Evolutionary conservation across 2,113 vertebrate genomes (phyloP), one percentile per base, ranked within the genome.

Genomic region (Natator depressus): DNA sequence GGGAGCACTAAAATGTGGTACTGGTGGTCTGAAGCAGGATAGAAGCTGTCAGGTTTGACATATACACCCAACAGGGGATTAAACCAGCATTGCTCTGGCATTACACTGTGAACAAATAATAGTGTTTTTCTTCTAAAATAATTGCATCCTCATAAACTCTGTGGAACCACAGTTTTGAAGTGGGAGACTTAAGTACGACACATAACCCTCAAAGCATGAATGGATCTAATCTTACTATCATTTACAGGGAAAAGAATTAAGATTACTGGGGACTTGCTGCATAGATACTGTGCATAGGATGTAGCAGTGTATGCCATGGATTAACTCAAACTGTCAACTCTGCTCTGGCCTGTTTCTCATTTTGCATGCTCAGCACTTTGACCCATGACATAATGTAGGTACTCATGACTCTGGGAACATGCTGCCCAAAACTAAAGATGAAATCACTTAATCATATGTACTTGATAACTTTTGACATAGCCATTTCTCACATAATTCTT

Each of bases 391-490:
- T 80, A 91, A 93, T 38, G n/a, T n/a, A 91, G 81, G 81, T 90
- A 27, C 57, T 79, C 84, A 84, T 27, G 90, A n/a, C 62, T 72
- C 93, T 96, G 86, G 84, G 93, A 97, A 96, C 90, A 88, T 91
- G 12, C 75, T 94, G 13, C 20, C 81, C 31, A 38, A 84, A 89
- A 83, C 80, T 89, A 82, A 89, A 90, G 50, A 91, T 81, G 50
- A 90, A 97, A 95, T 94, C 85, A 94, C 92, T 93, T 91, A 96
- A 90, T 93, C 85, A 50, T 22, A 59, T 59, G 49, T 89, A 93
- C 76, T 92, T 89, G 75, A 27, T 85, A 91, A 55, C 46, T 79
- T 62, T 85, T 50, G 38, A 25, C 87, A 42, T 46, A 87, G 82
- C 78, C 17, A 49, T 95, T 94, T 97, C 91, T 90, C 85, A 89